Evolutionary conservation across 2,888 invertebrate species (phyloP).

Genomic region (Stegana nigrithorax): DNA sequence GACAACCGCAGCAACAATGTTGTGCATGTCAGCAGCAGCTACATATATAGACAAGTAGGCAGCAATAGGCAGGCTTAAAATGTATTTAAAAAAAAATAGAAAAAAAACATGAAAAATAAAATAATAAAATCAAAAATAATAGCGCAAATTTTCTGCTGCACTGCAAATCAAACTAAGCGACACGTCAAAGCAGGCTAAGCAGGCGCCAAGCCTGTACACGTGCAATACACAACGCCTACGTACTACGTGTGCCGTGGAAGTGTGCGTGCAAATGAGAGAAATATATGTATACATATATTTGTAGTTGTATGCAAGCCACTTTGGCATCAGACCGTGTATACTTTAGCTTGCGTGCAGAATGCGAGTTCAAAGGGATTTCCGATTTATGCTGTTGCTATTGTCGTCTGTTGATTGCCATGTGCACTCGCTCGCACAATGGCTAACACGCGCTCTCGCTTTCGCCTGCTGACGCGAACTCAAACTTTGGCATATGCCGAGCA

Average conservation of each 20-base stretch:
- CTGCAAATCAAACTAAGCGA: constrained; percentile 25
- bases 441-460: neutral
- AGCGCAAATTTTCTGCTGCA: constrained; percentile 54
- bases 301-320: neutral
- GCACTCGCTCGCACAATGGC: neutral
- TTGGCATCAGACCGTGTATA: neutral
- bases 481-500: neutral
- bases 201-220: neutral
- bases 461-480: neutral
- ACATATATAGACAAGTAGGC: constrained; percentile 42
- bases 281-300: neutral
- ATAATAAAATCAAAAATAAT: no score
- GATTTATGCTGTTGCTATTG: constrained; percentile 47
- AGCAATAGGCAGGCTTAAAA: neutral
- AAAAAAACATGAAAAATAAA: no score
- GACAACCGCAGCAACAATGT: neutral
- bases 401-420: neutral
- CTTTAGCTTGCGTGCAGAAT: constrained; percentile 51
- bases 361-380: constrained; percentile 58
- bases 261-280: neutral
- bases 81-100: no score
- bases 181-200: neutral
- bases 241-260: neutral
- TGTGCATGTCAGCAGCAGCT: constrained; percentile 45
- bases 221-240: neutral